Evolutionary conservation across 2,888 invertebrate species (phyloP), one percentile per base, ranked within the genome.

Genomic region (Trissoscelio sp.): DNA sequence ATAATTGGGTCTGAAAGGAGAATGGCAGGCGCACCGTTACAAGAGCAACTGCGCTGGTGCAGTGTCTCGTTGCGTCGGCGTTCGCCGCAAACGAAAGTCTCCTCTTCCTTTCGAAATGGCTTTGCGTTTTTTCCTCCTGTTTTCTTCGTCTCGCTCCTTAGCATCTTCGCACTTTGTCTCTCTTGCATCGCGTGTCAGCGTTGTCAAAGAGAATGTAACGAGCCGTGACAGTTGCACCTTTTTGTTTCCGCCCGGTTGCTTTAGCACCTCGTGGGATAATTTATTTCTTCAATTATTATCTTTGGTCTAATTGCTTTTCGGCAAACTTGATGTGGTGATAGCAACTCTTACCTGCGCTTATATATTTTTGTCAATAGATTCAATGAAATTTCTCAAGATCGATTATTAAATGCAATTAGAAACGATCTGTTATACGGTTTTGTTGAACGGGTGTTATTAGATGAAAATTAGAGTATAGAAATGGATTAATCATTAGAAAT

Each of bases 21-120:
- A 80, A 83, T 83, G 74, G 67, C 67, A 55, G 58, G 48, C 55
- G 75, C 69, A 79, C 75, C 78, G 78, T 83, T 84, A 82, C 53
- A 84, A 84, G 78, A 84, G 60, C 77, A 73, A 74, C 60, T 69
- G 58, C 81, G 60, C 24, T 44, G 57, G 64, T 66, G 83, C 72
- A 72, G 78, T 73, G 73, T 85, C 83, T 83, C 74, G 78, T 83
- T 83, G 83, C 83, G 85, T 85, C 80, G 85, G 84, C 85, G 87
- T 87, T 87, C 85, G 85, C 87, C 87, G 85, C 88, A 87, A 91
- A 90, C 87, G 91, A 91, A 90, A 91, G 91, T 91, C 84, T 87
- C 87, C 90, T 90, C 88, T 91, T 90, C 88, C 91, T 91, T 90
- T 90, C 90, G 83, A 88, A 88, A 87, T 87, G 87, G 87, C 86